phyloP scores from a whole-genome alignment of 2,113 vertebrate species.

The Pomatostomus ruficeps region DNA sequence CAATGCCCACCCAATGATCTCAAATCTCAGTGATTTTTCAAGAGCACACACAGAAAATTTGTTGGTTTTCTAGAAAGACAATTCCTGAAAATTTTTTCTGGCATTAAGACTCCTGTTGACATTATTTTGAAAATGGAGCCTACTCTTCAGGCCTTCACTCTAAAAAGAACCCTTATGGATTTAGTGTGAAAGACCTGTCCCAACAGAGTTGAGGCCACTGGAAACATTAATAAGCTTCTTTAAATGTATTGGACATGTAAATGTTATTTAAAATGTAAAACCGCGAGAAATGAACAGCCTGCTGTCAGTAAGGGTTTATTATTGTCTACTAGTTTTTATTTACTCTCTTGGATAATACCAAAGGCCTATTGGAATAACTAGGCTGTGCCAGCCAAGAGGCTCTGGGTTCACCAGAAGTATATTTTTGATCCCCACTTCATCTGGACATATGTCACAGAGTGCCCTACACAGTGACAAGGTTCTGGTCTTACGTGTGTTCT shows the following conservation, averaged over 20 bases:
- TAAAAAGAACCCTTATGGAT: not conserved
- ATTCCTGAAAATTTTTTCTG: not conserved
- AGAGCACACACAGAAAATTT: not conserved
- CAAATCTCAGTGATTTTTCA: not conserved
- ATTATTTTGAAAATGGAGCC: not conserved
- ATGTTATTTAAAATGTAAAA: not conserved
- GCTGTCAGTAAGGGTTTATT: not conserved
- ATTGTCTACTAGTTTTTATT: not conserved
- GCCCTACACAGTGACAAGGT: not conserved
- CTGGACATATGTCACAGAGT: not conserved
- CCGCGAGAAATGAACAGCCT: not conserved
- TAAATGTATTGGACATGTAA: not conserved
- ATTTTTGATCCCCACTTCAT: not conserved
- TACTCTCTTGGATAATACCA: not conserved
- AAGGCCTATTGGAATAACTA: not conserved
- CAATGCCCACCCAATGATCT: not conserved
- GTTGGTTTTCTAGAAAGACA: not conserved
- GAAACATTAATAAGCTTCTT: not conserved
- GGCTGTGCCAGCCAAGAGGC: not conserved
- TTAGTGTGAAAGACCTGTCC: not conserved
- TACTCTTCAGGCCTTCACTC: not conserved
- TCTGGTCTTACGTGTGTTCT: not conserved
- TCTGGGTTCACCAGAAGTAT: not conserved
- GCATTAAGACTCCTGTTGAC: not conserved
- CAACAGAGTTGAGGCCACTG: not conserved